Evolutionary conservation across 1,140 invertebrate species (phyloP).

Genomic region (Globodera rostochiensis): DNA sequence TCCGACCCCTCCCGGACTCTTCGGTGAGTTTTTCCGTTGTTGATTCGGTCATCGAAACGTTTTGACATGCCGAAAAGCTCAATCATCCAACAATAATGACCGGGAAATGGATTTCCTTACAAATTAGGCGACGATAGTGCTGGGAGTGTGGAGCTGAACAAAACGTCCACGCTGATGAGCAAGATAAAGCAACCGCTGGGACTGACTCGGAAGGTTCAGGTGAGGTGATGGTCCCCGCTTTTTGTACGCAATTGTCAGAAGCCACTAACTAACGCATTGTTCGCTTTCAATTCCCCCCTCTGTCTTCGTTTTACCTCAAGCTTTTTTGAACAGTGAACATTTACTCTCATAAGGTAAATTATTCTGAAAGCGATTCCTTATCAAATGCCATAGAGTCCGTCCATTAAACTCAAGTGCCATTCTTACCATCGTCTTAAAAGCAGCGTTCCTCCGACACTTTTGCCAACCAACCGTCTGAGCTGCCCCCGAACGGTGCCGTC

Average conservation of each 20-base stretch:
- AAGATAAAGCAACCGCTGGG: slow-evolving; percentile 63
- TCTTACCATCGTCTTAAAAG: neutral
- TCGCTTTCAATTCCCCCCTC: no score
- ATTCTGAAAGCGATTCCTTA: no score
- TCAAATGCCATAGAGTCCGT: no score
- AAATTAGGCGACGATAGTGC: neutral
- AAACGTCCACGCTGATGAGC: slow-evolving; percentile 62
- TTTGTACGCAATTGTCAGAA: neutral
- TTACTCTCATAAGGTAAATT: no score
- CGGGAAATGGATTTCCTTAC: neutral
- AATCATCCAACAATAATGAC: no score
- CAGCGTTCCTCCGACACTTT: neutral
- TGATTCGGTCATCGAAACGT: neutral
- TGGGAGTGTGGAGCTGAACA: slow-evolving; percentile 43
- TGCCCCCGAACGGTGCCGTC: neutral
- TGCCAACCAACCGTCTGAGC: slow-evolving; percentile 8
- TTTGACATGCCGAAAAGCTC: no score
- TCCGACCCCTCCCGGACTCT: neutral
- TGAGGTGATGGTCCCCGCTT: slow-evolving; percentile 18
- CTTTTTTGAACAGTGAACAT: no score
- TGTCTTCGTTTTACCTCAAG: no score
- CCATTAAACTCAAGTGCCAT: no score
- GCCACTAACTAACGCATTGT: no score
- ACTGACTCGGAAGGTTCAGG: slow-evolving; percentile 60
- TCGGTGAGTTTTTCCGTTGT: neutral